phyloP scores from a whole-genome alignment of 64 coral and sea anemone genomes.

The Pachyseris speciosa region DNA sequence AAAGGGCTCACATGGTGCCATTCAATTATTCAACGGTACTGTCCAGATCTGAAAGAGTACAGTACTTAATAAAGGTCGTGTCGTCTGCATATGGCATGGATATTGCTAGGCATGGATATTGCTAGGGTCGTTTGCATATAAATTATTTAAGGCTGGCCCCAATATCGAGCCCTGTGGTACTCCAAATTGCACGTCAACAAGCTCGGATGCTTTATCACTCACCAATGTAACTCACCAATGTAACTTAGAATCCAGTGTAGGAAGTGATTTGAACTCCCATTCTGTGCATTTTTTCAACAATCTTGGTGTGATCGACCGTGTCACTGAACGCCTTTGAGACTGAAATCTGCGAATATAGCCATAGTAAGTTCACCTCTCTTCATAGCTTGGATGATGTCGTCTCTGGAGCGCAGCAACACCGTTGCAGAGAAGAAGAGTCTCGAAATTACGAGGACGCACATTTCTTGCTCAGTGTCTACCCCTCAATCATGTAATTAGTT shows the following conservation, averaged over 20 bases:
- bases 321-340: background rate
- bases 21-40: background rate
- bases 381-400: conserved; percentile 32
- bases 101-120: too few species aligned
- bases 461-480: too few species aligned
- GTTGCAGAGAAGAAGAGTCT: too few species aligned
- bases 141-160: background rate
- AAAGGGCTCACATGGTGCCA: background rate
- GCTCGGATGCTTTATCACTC: background rate
- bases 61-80: background rate
- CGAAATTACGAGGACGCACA: too few species aligned
- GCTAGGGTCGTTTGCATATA: background rate
- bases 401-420: background rate
- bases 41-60: background rate
- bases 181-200: background rate
- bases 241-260: background rate
- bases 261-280: background rate
- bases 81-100: background rate
- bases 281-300: background rate
- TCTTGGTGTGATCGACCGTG: background rate
- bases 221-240: background rate
- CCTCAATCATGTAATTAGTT: too few species aligned
- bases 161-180: conserved; percentile 17
- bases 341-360: background rate
- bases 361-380: conserved; percentile 11